These are phyloP conservation scores for Actinostola sp. DNA, from an alignment of 92 coral and sea anemone genomes.

Conservation along the genomic window DNA sequence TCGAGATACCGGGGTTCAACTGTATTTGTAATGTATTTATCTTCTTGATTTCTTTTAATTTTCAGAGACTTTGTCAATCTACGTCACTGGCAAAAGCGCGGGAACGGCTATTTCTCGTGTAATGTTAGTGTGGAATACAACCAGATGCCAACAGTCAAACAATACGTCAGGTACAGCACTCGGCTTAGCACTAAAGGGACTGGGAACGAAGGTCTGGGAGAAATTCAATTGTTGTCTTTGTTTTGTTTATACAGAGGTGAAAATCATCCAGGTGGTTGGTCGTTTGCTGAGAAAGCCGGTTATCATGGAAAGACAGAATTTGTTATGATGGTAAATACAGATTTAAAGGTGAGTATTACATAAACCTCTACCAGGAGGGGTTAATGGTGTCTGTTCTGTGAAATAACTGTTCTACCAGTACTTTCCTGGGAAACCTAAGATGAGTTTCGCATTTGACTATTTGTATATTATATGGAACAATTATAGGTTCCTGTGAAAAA, in stretches of 20 bases:
- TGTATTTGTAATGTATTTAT: no score
- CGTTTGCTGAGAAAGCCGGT: constrained; percentile 75
- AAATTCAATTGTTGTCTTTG: background rate
- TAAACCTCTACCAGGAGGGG: background rate
- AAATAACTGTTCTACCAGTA: no score
- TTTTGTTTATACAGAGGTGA: constrained; percentile 58
- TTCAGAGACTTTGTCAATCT: constrained; percentile 90
- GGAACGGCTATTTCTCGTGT: constrained; percentile 73
- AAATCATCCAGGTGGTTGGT: constrained; percentile 88
- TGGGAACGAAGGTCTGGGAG: background rate
- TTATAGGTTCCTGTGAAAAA: no score
- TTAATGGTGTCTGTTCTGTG: no score
- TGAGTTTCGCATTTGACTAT: no score
- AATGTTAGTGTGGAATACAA: constrained; percentile 65
- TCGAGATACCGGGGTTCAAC: no score
- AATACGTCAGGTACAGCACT: constrained; percentile 63
- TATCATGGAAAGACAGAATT: constrained; percentile 76
- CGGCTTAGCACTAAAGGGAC: background rate
- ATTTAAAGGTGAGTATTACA: constrained; percentile 67
- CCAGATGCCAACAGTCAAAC: constrained; percentile 75
- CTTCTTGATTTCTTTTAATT: background rate
- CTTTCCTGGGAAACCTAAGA: no score
- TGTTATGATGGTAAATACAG: constrained; percentile 85
- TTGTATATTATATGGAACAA: no score
- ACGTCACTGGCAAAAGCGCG: constrained; percentile 88